Base-by-base conservation (phyloP, 2,888 invertebrate genomes). In the Cephus spinipes region DNA sequence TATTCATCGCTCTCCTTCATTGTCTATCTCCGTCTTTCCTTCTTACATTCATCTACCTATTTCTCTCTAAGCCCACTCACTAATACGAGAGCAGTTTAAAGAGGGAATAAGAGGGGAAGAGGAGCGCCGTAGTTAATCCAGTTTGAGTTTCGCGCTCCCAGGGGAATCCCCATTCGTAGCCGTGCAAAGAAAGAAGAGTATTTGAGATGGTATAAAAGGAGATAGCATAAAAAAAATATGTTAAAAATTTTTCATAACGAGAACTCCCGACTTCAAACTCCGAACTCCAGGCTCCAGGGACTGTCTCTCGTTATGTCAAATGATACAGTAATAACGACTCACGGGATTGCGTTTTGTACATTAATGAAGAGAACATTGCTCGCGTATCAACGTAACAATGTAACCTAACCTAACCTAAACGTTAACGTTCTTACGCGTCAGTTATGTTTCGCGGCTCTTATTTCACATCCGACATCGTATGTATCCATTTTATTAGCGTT, bases 281-380 rank as follows among this genome's bases (percentile, higher is more conserved):
- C 12, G 75, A 69, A 69, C 15, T 40, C 75, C 9, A 32, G 78
- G 30, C 35, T 75, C 77, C 12, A 12, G 78, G 75, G 75, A 75
- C 32, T n/a, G 31, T 23, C 68, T 55, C 69, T 78, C 78, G 75
- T 78, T 77, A 74, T 77, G 55, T 71, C 69, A 75, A 31, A 75
- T 69, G 73, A 78, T 36, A 55, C 55, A 30, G 40, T 6, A 40
- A 40, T 40, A 71, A 30, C 34, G 30, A 32, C 68, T 23, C 30
- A 32, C 33, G 30, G 71, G 23, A 75, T 32, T 31, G 78, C 75
- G 69, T 71, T 78, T 78, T 40, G 35, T n/a, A 68, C 34, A 55
- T 78, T 78, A 78, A 78, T 30, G 73, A 78, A 35, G 71, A 71
- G 36, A 69, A 78, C 12, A 34, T 31, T 35, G 69, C 35, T 15